Evolutionary conservation across 92 coral and sea anemone genomes (phyloP).

Genomic region (Palythoa caribaeorum): DNA sequence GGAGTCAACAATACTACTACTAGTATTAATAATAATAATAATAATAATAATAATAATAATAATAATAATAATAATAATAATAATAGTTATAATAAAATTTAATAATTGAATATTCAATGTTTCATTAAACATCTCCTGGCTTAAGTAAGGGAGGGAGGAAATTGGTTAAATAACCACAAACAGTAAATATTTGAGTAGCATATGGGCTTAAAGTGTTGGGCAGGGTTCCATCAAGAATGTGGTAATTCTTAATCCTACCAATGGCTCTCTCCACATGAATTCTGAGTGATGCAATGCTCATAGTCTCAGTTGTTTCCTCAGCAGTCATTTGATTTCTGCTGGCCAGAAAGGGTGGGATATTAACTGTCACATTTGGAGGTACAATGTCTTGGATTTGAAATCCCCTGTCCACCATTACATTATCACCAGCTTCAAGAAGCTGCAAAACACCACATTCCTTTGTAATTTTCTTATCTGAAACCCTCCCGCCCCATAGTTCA

Average conservation of each 20-base stretch:
- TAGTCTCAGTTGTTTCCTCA: slow-evolving; percentile 59
- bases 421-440: slow-evolving; percentile 35
- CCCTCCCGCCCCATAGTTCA: slow-evolving; percentile 67
- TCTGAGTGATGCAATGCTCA: slow-evolving; percentile 59
- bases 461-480: slow-evolving; percentile 65
- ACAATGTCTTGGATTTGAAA: slow-evolving; percentile 69
- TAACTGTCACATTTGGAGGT: slow-evolving; percentile 62
- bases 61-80: not conserved
- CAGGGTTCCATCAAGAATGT: slow-evolving; percentile 61
- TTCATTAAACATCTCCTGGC: slow-evolving; percentile 33
- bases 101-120: slow-evolving; percentile 5
- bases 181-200: slow-evolving; percentile 59
- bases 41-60: no score
- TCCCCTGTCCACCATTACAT: slow-evolving; percentile 44
- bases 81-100: not conserved
- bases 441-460: slow-evolving; percentile 59
- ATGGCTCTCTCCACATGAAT: slow-evolving; percentile 74
- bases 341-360: slow-evolving; percentile 76
- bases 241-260: slow-evolving; percentile 67
- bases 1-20: not conserved
- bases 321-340: slow-evolving; percentile 64
- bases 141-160: slow-evolving; percentile 67
- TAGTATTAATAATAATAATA: not conserved
- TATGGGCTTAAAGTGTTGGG: slow-evolving; percentile 58
- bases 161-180: slow-evolving; percentile 59